A percentile compares a stretch with the other conserved stretches of the same genome.
Conservation (phyloP, 2,888 invertebrate genomes). For the Cyclophora albipunctata region DNA sequence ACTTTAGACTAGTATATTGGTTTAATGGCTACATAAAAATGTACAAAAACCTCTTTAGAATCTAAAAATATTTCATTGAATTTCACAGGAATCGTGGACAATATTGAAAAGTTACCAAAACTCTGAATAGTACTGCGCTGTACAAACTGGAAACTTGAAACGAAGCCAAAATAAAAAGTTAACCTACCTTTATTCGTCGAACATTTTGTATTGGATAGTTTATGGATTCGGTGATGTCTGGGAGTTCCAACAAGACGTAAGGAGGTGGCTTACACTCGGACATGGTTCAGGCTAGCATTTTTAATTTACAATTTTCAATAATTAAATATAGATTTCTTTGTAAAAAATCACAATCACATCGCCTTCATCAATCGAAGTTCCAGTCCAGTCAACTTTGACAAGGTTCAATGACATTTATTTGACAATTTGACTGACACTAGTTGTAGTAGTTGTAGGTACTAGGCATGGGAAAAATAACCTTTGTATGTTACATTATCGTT, state of each 20-base stretch:
- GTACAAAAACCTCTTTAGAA: no score
- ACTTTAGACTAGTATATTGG: no score
- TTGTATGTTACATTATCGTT: no score
- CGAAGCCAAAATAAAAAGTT: slow-evolving; percentile 31
- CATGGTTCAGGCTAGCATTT: slow-evolving; percentile 41
- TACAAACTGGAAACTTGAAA: slow-evolving; percentile 25
- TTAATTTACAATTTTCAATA: slow-evolving; percentile 14
- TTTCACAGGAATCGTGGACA: no score
- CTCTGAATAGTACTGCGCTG: no score
- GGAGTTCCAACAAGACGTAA: slow-evolving; percentile 72
- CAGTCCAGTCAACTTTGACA: not conserved
- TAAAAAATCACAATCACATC: not conserved
- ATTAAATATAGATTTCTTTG: not conserved
- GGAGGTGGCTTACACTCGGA: slow-evolving; percentile 48
- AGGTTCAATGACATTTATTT: not conserved
- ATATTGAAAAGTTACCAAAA: no score
- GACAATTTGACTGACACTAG: not conserved
- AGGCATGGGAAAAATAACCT: no score
- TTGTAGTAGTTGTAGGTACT: no score
- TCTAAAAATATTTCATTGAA: no score
- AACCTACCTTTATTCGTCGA: slow-evolving; percentile 82
- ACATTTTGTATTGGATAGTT: slow-evolving; percentile 78
- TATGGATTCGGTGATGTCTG: slow-evolving; percentile 75
- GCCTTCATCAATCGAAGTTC: not conserved
- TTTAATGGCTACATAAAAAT: no score